Conservation (phyloP, 1,140 invertebrate species). For the Homarus americanus region DNA sequence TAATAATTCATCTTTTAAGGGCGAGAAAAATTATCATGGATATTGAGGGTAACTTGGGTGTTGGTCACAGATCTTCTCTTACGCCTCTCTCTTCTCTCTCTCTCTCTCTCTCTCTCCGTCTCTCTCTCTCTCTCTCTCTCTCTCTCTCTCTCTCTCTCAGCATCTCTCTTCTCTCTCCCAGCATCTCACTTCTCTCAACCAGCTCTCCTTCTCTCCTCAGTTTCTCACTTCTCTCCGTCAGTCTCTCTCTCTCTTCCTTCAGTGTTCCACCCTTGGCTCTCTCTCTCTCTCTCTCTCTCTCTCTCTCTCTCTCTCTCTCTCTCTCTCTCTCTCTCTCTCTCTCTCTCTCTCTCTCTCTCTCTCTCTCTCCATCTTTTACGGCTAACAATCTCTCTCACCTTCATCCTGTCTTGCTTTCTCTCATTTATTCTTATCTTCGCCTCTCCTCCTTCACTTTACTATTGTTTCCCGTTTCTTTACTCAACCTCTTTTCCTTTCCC, state of each 20-base stretch:
- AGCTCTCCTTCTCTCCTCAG: not conserved
- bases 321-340: not conserved
- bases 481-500: no score
- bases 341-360: no score
- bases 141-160: slow-evolving; percentile 1
- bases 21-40: no score
- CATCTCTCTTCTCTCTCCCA: slow-evolving; percentile 4
- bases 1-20: no score
- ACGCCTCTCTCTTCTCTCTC: slow-evolving; percentile 9
- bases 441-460: not conserved
- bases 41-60: no score
- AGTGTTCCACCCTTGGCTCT: not conserved
- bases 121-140: slow-evolving; percentile 10
- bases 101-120: slow-evolving; percentile 5
- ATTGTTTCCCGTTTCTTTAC: not conserved
- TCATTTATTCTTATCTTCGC: not conserved
- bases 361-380: no score
- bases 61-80: no score
- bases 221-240: not conserved
- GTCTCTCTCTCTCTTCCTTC: not conserved
- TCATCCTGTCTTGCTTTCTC: not conserved
- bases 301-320: not conserved
- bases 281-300: no score
- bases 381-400: not conserved
- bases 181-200: not conserved